Percentiles rank a stretch among this genome's conserved stretches.
Conservation (phyloP, 1,140 invertebrate species). For the Drosophila grimshawi region DNA sequence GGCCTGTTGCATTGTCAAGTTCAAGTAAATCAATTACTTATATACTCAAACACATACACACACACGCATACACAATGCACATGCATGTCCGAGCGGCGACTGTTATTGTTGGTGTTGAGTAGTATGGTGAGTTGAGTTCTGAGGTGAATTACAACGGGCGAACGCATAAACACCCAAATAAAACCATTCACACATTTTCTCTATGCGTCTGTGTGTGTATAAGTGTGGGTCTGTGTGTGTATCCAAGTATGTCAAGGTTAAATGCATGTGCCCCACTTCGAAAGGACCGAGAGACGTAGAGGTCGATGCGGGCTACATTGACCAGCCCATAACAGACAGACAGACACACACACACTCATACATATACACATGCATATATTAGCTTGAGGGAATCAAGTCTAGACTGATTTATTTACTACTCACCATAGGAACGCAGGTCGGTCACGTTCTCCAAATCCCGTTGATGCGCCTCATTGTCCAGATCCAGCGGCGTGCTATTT, state of each 20-base stretch:
- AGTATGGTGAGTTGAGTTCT: slow-evolving; percentile 34
- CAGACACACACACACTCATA: slow-evolving; percentile 1
- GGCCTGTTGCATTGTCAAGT: slow-evolving; percentile 69
- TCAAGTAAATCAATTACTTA: slow-evolving; percentile 72
- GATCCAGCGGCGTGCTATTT: slow-evolving; percentile 62
- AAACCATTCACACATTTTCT: slow-evolving; percentile 15
- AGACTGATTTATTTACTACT: slow-evolving; percentile 54
- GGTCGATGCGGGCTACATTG: slow-evolving; percentile 38
- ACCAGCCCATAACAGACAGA: slow-evolving; percentile 12
- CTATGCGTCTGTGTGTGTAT: not conserved
- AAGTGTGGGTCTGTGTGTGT: not conserved
- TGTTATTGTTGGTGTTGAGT: slow-evolving; percentile 9
- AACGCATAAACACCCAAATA: slow-evolving; percentile 26
- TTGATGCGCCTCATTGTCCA: slow-evolving; percentile 68
- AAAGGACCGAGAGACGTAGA: slow-evolving; percentile 47
- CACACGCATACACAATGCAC: slow-evolving; percentile 25
- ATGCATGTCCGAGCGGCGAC: slow-evolving; percentile 24
- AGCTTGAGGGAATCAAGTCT: not conserved
- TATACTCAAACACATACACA: slow-evolving; percentile 27
- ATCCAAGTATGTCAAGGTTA: slow-evolving; percentile 75
- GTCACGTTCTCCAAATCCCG: slow-evolving; percentile 65
- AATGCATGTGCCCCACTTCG: slow-evolving; percentile 70
- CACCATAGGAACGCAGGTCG: slow-evolving; percentile 70
- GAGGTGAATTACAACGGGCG: slow-evolving; percentile 23
- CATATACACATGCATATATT: not conserved